phyloP scores from a whole-genome alignment of 2,113 vertebrate species.

The rat (Rattus norvegicus) region DNA sequence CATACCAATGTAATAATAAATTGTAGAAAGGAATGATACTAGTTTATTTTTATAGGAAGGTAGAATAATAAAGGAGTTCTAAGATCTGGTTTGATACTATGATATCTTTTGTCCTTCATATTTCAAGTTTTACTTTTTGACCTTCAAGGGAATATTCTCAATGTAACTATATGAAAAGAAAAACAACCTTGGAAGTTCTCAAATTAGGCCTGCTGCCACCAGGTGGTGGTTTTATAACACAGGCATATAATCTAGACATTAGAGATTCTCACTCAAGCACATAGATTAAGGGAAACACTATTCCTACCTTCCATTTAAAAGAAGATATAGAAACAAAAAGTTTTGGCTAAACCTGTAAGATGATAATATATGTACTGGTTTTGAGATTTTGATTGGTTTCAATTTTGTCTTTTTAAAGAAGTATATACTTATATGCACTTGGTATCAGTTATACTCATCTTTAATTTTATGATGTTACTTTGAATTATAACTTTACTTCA shows the following conservation, averaged over 20 bases:
- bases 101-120: slow-evolving; percentile 15
- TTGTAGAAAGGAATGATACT: slow-evolving; percentile 16
- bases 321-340: not conserved
- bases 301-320: not conserved
- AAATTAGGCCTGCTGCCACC: slow-evolving; percentile 47
- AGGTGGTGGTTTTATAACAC: not conserved
- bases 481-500: slow-evolving; percentile 9
- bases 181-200: slow-evolving; percentile 13
- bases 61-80: slow-evolving; percentile 28
- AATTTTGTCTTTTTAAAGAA: slow-evolving; percentile 14
- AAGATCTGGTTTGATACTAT: not conserved
- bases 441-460: slow-evolving; percentile 15
- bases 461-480: slow-evolving; percentile 21
- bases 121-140: slow-evolving; percentile 43
- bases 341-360: not conserved
- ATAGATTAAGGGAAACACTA: not conserved
- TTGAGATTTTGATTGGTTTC: slow-evolving; percentile 39
- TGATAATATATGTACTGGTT: not conserved
- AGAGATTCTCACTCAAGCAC: not conserved
- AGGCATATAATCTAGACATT: not conserved
- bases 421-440: not conserved
- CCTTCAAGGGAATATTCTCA: slow-evolving; percentile 1
- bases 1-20: not conserved
- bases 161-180: not conserved
- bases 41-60: not conserved